Conservation (phyloP, 2,888 invertebrate genomes). For the Melolontha melolontha region DNA sequence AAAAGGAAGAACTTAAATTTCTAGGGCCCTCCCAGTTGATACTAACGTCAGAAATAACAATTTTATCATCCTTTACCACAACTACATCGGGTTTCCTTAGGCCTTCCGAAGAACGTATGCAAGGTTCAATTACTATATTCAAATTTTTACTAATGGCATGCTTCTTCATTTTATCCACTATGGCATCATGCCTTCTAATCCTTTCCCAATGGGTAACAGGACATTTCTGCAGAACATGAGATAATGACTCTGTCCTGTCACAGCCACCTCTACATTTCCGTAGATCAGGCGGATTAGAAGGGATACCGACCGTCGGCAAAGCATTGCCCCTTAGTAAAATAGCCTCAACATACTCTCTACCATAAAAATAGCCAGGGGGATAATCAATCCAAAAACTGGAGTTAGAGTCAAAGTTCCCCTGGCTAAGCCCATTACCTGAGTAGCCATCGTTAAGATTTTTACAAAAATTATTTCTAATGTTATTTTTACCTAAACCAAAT, state of each 20-base stretch:
- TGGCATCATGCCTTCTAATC: slow-evolving; percentile 46
- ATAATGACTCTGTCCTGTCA: slow-evolving; percentile 14
- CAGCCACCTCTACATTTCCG: slow-evolving; percentile 43
- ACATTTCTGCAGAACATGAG: slow-evolving; percentile 43
- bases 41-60: slow-evolving; percentile 40
- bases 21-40: slow-evolving; percentile 45
- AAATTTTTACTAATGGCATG: slow-evolving; percentile 34
- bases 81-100: slow-evolving; percentile 50
- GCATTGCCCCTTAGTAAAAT: no score
- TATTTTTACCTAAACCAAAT: not conserved
- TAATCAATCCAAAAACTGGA: no score
- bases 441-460: slow-evolving; percentile 10
- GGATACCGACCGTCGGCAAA: slow-evolving; percentile 43
- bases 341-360: no score
- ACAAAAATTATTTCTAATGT: slow-evolving; percentile 11
- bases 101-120: slow-evolving; percentile 43
- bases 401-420: no score
- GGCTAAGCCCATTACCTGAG: no score
- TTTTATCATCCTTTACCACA: slow-evolving; percentile 20
- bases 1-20: not conserved
- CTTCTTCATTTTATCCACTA: slow-evolving; percentile 44
- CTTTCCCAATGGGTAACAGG: slow-evolving; percentile 40
- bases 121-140: slow-evolving; percentile 48
- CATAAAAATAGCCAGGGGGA: no score
- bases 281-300: slow-evolving; percentile 34